Base-by-base conservation (phyloP, 64 coral and sea anemone species). In the Dendronephthya gigantea region DNA sequence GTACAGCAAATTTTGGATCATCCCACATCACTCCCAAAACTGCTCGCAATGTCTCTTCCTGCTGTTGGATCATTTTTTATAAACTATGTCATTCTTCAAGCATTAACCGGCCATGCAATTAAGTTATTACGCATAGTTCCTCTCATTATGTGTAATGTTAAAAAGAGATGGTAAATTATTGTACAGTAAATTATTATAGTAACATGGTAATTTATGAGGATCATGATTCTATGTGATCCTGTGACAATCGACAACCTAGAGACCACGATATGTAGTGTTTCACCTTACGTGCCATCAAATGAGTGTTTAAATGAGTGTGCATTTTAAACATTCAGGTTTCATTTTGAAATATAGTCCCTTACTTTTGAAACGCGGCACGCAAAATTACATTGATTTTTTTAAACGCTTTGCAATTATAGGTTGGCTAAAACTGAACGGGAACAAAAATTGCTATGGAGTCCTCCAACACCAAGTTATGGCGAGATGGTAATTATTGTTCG, bases 381-480 rank as follows among this genome's bases (percentile, higher is more conserved):
- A 7, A n/a, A 62, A 19, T n/a, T 23, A 12, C 25, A 62, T 23
- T 7, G 19, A 27, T 62, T 23, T 62, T 19, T 22, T 79, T 15
- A 79, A 16, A 28, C 7, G 9, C 1, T 0, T 29, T 28, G 29
- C 29, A 36, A 28, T 79, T 28, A 13, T 35, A 79, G 72, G 72
- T 79, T 79, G 4, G 72, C 72, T 79, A 79, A 79, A 79, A 79
- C 72, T 36, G 30, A 34, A 79, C 72, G 72, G 15, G 72, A 79
- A 79, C 7, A 34, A 79, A 34, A 19, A 79, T 14, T 79, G 72
- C 9, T 39, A 34, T 79, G 72, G 72, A 39, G 32, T 79, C 72
- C 72, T 36, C 32, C 36, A 36, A 29, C 72, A 79, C 72, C 72
- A 79, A 79, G 72, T 79, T 79, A 79, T 79, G 72, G 72, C 16